phyloP scores from a whole-genome alignment of 2,888 invertebrate genomes.

The Rhopalosiphum nymphaeae region DNA sequence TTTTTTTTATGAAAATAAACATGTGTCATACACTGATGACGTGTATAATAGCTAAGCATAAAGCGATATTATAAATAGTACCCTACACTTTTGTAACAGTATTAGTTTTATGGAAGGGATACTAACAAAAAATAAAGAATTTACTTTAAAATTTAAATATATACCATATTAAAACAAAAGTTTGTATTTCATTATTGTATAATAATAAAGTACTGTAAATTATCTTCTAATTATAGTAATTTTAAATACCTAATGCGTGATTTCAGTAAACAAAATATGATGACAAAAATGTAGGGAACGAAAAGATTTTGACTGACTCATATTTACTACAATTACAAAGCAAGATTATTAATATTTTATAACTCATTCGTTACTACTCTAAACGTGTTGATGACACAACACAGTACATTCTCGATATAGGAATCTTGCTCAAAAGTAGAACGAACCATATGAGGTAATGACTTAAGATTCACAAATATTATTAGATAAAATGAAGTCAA shows the following conservation, averaged over 20 bases:
- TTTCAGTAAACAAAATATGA: not conserved
- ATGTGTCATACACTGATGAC: slow-evolving; percentile 14
- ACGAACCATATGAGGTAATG: slow-evolving; percentile 58
- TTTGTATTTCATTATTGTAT: not conserved
- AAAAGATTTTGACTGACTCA: slow-evolving; percentile 28
- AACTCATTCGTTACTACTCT: slow-evolving; percentile 11
- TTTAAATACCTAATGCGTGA: not conserved
- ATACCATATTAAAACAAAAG: too few species aligned
- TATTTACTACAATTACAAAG: not conserved
- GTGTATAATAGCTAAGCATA: not conserved
- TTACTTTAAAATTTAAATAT: not conserved
- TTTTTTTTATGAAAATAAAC: not conserved
- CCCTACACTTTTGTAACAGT: not conserved
- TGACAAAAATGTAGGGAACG: not conserved
- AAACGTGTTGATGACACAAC: slow-evolving; percentile 50
- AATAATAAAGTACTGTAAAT: not conserved
- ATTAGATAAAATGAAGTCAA: slow-evolving; percentile 31
- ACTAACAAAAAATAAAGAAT: not conserved
- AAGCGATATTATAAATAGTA: slow-evolving; percentile 9
- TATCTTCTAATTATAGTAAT: not conserved
- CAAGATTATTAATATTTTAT: slow-evolving; percentile 20
- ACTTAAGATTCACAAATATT: slow-evolving; percentile 38
- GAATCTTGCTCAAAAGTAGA: slow-evolving; percentile 54
- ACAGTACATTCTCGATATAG: slow-evolving; percentile 17
- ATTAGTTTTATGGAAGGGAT: not conserved